Conservation (phyloP, 2,888 invertebrate species). For the Agrochola circellaris region DNA sequence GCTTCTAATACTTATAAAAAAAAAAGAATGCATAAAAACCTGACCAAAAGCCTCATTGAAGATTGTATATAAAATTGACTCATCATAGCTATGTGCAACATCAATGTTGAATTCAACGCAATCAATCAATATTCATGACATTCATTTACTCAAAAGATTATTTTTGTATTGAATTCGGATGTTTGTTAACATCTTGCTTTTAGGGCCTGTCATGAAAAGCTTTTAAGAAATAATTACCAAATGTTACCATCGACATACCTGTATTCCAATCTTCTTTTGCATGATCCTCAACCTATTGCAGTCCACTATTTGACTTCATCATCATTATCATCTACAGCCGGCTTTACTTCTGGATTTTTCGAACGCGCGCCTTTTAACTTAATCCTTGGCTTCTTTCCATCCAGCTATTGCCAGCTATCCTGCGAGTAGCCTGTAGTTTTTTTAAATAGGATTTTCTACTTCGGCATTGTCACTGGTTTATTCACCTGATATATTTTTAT, state of each 20-base stretch:
- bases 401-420: neutral
- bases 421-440: neutral
- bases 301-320: neutral
- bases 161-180: slow-evolving; percentile 1
- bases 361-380: neutral
- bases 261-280: neutral
- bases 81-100: neutral
- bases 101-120: slow-evolving; percentile 4
- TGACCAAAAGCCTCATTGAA: neutral
- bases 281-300: neutral
- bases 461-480: neutral
- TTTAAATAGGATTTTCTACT: neutral
- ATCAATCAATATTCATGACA: slow-evolving; percentile 8
- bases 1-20: neutral
- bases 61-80: neutral
- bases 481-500: neutral
- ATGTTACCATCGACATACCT: neutral
- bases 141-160: neutral
- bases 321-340: neutral
- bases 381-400: neutral
- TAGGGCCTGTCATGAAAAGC: neutral
- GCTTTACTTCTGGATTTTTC: neutral
- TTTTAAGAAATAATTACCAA: neutral
- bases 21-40: neutral
- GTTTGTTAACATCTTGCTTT: neutral